These are phyloP conservation scores for Seison nebaliae DNA, from an alignment of 1,140 invertebrate genomes.

Conservation along the genomic window DNA sequence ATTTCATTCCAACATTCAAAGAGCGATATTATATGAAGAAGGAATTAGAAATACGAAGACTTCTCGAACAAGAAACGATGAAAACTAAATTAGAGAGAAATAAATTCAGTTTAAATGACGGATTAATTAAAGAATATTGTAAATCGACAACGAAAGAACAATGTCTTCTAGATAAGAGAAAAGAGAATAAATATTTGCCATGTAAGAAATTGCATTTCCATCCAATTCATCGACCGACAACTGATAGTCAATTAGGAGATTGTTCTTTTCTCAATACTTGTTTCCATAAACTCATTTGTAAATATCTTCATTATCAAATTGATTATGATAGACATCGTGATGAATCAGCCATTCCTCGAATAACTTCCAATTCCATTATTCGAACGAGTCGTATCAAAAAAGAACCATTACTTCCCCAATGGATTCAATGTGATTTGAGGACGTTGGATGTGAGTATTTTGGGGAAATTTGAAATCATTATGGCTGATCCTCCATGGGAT, in stretches of 20 bases:
- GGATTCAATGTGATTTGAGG: conserved; percentile 82
- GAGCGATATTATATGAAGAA: too few relatives aligned
- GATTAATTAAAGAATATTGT: conserved; percentile 6
- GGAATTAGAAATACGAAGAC: too few relatives aligned
- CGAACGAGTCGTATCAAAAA: not conserved
- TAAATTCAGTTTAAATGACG: not conserved
- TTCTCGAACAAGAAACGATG: not conserved
- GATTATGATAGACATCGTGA: conserved; percentile 1
- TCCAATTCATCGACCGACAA: conserved; percentile 84
- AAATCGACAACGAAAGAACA: conserved; percentile 4
- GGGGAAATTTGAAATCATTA: conserved; percentile 35
- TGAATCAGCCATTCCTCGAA: conserved; percentile 7
- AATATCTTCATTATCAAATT: conserved; percentile 14
- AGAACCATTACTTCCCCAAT: conserved; percentile 45
- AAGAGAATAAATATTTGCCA: conserved; percentile 18
- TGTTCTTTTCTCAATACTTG: conserved; percentile 92
- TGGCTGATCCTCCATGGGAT: conserved; percentile 65
- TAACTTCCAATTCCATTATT: conserved; percentile 1
- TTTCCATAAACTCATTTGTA: conserved; percentile 43
- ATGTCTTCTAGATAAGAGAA: not conserved
- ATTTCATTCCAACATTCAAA: too few relatives aligned
- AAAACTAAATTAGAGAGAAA: not conserved
- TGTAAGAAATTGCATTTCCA: conserved; percentile 81
- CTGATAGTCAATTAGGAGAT: conserved; percentile 56
- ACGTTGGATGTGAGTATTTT: conserved; percentile 79